Conservation (phyloP, 2,888 invertebrate species). For the Pantelozetes paolii region DNA sequence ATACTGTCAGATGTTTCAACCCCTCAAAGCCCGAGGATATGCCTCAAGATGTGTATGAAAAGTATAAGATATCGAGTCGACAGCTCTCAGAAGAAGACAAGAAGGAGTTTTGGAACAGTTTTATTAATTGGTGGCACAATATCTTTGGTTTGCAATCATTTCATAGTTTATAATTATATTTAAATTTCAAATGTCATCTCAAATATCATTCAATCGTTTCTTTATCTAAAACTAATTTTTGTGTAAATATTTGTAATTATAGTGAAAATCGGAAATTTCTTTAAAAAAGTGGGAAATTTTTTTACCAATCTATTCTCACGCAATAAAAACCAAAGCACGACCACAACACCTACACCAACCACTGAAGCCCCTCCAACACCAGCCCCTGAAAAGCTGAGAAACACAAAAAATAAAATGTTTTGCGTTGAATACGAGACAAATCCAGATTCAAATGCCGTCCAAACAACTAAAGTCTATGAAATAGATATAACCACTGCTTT, state of each 20-base stretch:
- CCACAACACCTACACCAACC: not conserved
- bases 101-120: not conserved
- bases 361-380: constrained; percentile 19
- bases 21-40: constrained; percentile 33
- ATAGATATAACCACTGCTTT: not conserved
- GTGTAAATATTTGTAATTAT: not conserved
- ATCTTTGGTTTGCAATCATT: not conserved
- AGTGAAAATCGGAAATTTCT: constrained; percentile 8
- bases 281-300: constrained; percentile 19
- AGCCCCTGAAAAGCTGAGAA: not conserved
- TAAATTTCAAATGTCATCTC: too few relatives aligned
- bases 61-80: constrained; percentile 12
- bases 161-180: not conserved
- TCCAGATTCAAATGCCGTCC: not conserved
- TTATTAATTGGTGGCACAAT: not conserved
- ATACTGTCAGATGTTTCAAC: not conserved
- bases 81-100: not conserved
- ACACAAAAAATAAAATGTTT: not conserved
- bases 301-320: not conserved
- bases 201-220: too few relatives aligned
- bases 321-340: not conserved
- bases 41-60: constrained; percentile 36
- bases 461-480: not conserved
- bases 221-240: too few relatives aligned
- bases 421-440: constrained; percentile 13